Evolutionary conservation across 2,113 vertebrate genomes (phyloP).

Genomic region (Tragelaphus buxtoni): DNA sequence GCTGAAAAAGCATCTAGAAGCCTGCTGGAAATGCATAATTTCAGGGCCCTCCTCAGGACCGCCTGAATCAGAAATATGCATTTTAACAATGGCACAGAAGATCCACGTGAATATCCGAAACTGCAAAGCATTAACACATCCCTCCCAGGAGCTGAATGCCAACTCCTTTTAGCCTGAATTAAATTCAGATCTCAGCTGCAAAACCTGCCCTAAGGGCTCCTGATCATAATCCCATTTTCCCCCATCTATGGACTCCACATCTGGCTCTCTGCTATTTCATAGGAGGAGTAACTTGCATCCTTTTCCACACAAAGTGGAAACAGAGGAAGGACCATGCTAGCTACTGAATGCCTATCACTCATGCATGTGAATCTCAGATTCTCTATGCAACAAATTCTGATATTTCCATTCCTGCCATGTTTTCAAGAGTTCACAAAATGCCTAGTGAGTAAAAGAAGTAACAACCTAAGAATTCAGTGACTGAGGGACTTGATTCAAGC

Average conservation of each 20-base stretch:
- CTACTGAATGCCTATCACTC: background rate
- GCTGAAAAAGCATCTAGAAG: background rate
- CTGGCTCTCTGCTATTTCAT: background rate
- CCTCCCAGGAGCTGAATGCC: background rate
- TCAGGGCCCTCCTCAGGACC: background rate
- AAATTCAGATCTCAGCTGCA: background rate
- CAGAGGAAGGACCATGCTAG: background rate
- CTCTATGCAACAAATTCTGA: background rate
- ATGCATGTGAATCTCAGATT: background rate
- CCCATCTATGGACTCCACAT: background rate
- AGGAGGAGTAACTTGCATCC: background rate
- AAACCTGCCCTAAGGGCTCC: background rate
- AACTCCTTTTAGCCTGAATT: background rate
- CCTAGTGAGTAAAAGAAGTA: background rate
- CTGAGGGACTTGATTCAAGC: background rate
- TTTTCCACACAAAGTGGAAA: background rate
- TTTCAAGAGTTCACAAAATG: background rate
- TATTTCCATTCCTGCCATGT: background rate
- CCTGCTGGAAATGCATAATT: background rate
- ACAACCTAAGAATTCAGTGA: constrained; percentile 5
- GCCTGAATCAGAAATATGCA: background rate
- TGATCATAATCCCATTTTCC: background rate
- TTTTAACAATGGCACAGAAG: background rate
- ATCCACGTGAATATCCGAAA: background rate
- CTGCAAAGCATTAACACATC: background rate